Percentiles rank a stretch among this genome's conserved stretches.
Conservation (phyloP, 2,797 vertebrate species). For the Thunnus albacares region DNA sequence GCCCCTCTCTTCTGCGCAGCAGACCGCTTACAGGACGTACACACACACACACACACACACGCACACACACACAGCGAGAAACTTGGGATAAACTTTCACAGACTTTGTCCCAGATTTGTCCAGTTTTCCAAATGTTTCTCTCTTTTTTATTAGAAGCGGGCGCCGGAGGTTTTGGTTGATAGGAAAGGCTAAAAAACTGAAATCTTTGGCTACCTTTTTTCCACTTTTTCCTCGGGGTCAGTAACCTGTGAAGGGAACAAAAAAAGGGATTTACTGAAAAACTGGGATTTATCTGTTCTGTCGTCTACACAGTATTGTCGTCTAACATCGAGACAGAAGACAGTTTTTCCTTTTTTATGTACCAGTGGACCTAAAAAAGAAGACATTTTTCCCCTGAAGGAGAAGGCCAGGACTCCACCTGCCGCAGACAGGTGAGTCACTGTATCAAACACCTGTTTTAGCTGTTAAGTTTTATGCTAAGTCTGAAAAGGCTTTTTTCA, state of each 20-base stretch:
- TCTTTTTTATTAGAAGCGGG: conserved; percentile 44
- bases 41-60: conserved; percentile 1
- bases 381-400: background rate
- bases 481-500: background rate
- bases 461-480: background rate
- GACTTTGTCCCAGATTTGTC: background rate
- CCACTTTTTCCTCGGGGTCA: conserved; percentile 62
- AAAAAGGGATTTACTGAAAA: conserved; percentile 55
- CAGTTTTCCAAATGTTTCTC: conserved; percentile 65
- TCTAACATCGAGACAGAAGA: background rate
- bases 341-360: background rate
- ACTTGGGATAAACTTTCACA: conserved; percentile 33
- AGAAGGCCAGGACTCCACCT: conserved; percentile 47
- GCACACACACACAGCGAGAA: conserved; percentile 6
- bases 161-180: conserved; percentile 72
- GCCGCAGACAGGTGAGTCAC: conserved; percentile 72
- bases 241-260: conserved; percentile 74
- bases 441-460: background rate
- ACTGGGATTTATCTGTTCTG: conserved; percentile 45
- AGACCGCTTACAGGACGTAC: conserved; percentile 24
- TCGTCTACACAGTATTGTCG: background rate
- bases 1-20: conserved; percentile 45
- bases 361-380: background rate
- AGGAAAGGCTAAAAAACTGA: conserved; percentile 4
- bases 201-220: conserved; percentile 12